A percentile compares a stretch with the other conserved stretches of the same genome.
Conservation (phyloP, 2,113 vertebrate genomes). For the Brachypteracias leptosomus region DNA sequence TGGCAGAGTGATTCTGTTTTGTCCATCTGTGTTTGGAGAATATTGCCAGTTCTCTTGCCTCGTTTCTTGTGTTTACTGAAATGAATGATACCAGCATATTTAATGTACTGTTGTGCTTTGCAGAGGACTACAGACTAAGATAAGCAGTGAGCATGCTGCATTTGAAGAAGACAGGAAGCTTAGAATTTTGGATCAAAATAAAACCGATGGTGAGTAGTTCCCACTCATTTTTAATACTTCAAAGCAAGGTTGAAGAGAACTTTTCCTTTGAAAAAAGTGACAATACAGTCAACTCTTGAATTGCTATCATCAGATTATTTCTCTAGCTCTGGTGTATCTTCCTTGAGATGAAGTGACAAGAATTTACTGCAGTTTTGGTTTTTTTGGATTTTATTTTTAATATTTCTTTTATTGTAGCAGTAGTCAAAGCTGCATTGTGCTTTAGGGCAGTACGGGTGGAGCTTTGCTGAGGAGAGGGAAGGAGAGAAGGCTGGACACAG, state of each 20-base stretch:
- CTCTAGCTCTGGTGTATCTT: not conserved
- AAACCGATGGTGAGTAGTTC: slow-evolving; percentile 68
- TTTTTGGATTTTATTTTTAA: not conserved
- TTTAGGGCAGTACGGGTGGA: not conserved
- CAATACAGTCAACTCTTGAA: not conserved
- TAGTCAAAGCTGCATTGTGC: not conserved
- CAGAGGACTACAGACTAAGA: slow-evolving; percentile 56
- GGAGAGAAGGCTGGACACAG: not conserved
- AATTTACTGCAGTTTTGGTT: not conserved
- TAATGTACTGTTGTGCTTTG: slow-evolving; percentile 60
- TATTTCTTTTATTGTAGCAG: not conserved
- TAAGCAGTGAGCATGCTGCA: slow-evolving; percentile 18
- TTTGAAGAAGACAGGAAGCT: slow-evolving; percentile 29
- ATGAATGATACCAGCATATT: slow-evolving; percentile 39
- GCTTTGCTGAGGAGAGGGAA: not conserved
- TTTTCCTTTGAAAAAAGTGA: not conserved
- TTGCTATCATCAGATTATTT: not conserved
- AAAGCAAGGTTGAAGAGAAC: not conserved
- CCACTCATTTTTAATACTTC: not conserved
- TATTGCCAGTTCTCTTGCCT: slow-evolving; percentile 54
- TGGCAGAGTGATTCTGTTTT: slow-evolving; percentile 58
- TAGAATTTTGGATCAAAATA: slow-evolving; percentile 33
- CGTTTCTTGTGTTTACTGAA: slow-evolving; percentile 40
- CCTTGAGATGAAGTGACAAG: not conserved
- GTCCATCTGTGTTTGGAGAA: slow-evolving; percentile 66